Evolutionary conservation across 2,888 invertebrate species (phyloP), one percentile per base, ranked within the genome.

Genomic region (Mythimna lalbum): DNA sequence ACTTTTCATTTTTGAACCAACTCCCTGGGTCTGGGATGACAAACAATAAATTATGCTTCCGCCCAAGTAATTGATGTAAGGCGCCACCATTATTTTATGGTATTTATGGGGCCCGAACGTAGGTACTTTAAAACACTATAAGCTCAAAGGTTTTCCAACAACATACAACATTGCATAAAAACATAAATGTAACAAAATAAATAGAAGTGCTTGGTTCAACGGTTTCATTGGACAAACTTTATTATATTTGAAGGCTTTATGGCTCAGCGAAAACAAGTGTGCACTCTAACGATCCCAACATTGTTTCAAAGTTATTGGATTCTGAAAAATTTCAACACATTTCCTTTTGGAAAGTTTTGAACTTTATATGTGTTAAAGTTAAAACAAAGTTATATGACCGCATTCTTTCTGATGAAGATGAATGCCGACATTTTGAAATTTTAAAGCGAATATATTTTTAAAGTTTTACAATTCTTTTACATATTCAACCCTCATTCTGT

Each of bases 331-430:
- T 77, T 76, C 68, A 67, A 69, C 71, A 80, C 69, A 69, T 69
- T 70, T 72, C 77, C 75, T 78, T 85, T 68, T 68, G 27, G 43
- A 53, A 74, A 49, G 21, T 63, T 76, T 57, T 9, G 69, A 83
- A 80, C 71, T 85, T 82, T 80, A 74, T 84, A 78, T 81, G 75
- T 86, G 73, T 62, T 77, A 53, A 69, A 81, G 72, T 78, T 77
- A 52, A 56, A 65, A 70, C 64, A 76, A 76, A 79, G 81, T 81
- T 83, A 77, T 72, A 69, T 73, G 52, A 83, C 60, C 72, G 55
- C 61, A 71, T 81, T 76, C 61, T 64, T 60, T 73, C 73, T 77
- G 76, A 82, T 76, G 78, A 78, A 71, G 73, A 78, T 69, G 39
- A 76, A 83, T 78, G 72, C 67, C 33, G 60, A 78, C 67, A 50